phyloP scores from a whole-genome alignment of 2,888 invertebrate species.

The Caenorhabditis afra region DNA sequence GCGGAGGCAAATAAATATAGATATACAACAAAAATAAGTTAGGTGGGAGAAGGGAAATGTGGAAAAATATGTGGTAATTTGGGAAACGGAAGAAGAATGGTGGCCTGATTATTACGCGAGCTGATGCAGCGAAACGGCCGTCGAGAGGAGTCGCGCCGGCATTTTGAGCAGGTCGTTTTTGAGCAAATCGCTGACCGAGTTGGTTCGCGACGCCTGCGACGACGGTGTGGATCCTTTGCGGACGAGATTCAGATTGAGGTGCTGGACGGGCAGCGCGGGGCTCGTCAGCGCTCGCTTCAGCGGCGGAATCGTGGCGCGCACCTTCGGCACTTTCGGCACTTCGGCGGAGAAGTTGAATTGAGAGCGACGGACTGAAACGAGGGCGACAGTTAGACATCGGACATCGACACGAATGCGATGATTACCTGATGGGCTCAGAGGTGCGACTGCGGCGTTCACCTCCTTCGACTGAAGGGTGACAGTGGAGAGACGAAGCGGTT shows the following conservation, averaged over 20 bases:
- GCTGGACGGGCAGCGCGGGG: constrained; percentile 56
- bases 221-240: constrained; percentile 57
- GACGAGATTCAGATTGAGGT: constrained; percentile 32
- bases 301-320: constrained; percentile 55
- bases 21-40: constrained; percentile 37
- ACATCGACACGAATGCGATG: neutral
- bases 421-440: constrained; percentile 60
- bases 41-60: neutral
- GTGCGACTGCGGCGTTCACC: constrained; percentile 44
- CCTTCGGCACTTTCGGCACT: constrained; percentile 28
- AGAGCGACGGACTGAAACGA: constrained; percentile 46
- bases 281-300: constrained; percentile 59
- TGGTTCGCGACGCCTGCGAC: constrained; percentile 44
- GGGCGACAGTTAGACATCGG: neutral
- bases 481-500: constrained; percentile 45
- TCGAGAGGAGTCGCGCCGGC: constrained; percentile 45
- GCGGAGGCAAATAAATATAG: constrained; percentile 16
- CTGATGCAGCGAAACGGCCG: constrained; percentile 52
- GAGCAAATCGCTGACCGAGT: constrained; percentile 54
- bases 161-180: constrained; percentile 44
- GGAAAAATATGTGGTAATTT: too few relatives aligned
- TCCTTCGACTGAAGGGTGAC: constrained; percentile 44
- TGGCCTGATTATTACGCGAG: constrained; percentile 29
- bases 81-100: too few relatives aligned
- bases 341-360: constrained; percentile 51